A percentile compares a stretch with the other conserved stretches of the same genome.
These are phyloP conservation scores for Clarias gariepinus DNA, from an alignment of 2,113 vertebrate species.

Conservation along the genomic window DNA sequence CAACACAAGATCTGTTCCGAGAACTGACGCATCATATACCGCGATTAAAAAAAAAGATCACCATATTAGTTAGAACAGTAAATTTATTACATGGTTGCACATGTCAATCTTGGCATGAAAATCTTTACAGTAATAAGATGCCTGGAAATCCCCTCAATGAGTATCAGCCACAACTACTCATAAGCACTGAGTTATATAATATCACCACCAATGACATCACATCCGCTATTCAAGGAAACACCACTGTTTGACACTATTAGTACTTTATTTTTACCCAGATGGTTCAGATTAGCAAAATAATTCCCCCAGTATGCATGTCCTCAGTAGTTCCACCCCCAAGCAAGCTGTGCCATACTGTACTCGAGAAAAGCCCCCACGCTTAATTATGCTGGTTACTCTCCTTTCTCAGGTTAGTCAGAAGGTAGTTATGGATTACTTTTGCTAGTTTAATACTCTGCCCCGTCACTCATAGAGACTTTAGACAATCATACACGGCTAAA, in stretches of 20 bases:
- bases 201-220: slow-evolving; percentile 6
- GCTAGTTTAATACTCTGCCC: too few relatives aligned
- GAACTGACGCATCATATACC: not conserved
- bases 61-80: too few relatives aligned
- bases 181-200: not conserved
- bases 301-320: too few relatives aligned
- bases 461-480: not conserved
- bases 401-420: not conserved
- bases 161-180: not conserved
- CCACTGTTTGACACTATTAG: too few relatives aligned
- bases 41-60: not conserved
- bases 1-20: not conserved
- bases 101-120: slow-evolving; percentile 23
- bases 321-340: not conserved
- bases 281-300: not conserved
- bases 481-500: not conserved
- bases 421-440: too few relatives aligned
- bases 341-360: not conserved
- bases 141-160: slow-evolving; percentile 42
- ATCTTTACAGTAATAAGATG: slow-evolving; percentile 9
- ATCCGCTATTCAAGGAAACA: slow-evolving; percentile 8
- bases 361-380: not conserved
- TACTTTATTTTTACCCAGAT: not conserved
- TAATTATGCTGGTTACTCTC: not conserved
- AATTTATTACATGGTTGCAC: not conserved